Base-by-base conservation (phyloP, 2,113 vertebrate genomes). In the Trichechus manatus region DNA sequence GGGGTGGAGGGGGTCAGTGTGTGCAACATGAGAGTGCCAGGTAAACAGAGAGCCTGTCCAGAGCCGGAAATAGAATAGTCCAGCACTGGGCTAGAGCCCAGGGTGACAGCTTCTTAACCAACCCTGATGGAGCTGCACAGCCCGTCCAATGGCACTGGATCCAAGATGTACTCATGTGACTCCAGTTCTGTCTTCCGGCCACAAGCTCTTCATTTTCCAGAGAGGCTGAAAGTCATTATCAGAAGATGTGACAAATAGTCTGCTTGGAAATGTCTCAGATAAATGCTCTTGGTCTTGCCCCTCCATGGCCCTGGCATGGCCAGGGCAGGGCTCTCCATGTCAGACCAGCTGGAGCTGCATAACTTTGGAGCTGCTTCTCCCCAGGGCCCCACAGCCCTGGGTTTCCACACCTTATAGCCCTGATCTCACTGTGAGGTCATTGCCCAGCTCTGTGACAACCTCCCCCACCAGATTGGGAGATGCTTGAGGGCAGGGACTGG, bases 161-260 rank as follows among this genome's bases (percentile, higher is more conserved):
- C 92, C 93, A 29, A 70, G 36, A 66, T 36, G 0, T 2, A 27
- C 47, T 53, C 27, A 9, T 25, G 79, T 14, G 27, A 29, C 80
- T 75, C 77, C 17, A 2, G 17, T 29, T 91, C 79, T 87, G 70
- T 87, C 83, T 89, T 97, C 96, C 29, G 15, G 70, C 83, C 95
- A 95, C 50, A 59, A 90, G 89, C 42, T 84, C 79, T 75, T 87
- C 33, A 17, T 92, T 89, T 96, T 89, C 95, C 93, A 93, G 87
- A 79, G 74, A 95, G 68, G 87, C 95, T 91, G 93, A 56, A 86
- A 95, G 77, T 96, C 96, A 97, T 90, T 74, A 81, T 93, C 70
- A 93, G 94, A 94, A 95, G 78, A 96, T 64, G 64, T 72, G 89
- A 95, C 94, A 31, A 89, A 87, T 1, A 70, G 82, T 80, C 93